phyloP scores from a whole-genome alignment of 2,797 vertebrate species.

The Acrocephalus scirpaceus region DNA sequence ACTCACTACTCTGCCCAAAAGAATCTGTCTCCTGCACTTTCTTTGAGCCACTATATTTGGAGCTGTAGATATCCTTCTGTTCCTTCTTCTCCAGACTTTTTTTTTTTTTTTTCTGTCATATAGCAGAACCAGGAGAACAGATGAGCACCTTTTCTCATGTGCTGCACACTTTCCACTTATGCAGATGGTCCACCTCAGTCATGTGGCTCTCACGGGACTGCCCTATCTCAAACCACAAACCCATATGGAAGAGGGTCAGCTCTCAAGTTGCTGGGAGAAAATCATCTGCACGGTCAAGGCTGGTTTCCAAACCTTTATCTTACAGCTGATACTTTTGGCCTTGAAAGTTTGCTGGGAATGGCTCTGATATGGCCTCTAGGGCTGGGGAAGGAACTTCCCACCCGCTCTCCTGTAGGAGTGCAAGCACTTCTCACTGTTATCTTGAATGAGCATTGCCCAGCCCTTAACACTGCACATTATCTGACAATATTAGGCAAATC shows the following conservation, averaged over 20 bases:
- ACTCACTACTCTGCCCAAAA: neutral
- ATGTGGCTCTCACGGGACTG: neutral
- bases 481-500: neutral
- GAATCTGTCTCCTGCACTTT: neutral
- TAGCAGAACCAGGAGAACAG: neutral
- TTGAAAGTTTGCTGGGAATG: neutral
- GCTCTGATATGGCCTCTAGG: neutral
- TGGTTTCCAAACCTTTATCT: neutral
- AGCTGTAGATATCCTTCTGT: neutral
- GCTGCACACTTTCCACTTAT: neutral
- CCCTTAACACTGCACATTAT: neutral
- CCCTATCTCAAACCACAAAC: neutral
- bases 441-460: neutral
- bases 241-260: neutral
- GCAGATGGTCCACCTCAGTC: neutral
- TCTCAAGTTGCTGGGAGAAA: neutral
- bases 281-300: neutral
- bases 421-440: neutral
- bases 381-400: neutral
- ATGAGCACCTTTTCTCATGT: neutral
- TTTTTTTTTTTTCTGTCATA: neutral
- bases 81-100: neutral
- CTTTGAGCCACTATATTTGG: neutral
- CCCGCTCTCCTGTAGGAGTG: fast-evolving
- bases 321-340: neutral